phyloP scores from a whole-genome alignment of 2,113 vertebrate genomes.

The Pelecanoides urinatrix region DNA sequence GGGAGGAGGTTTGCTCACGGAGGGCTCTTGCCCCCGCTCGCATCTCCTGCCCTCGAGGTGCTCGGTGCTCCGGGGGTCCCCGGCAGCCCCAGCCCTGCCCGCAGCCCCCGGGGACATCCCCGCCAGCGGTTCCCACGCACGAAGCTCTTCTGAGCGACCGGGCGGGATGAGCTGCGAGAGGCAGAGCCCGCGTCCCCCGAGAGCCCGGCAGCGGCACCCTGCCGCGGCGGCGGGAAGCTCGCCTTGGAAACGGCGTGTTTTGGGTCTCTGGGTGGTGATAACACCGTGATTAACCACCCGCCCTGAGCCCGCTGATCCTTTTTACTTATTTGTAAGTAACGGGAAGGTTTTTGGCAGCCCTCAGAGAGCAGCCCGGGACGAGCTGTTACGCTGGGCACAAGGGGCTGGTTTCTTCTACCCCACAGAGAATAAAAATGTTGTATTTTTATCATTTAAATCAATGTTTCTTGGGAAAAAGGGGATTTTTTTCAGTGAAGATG shows the following conservation, averaged over 20 bases:
- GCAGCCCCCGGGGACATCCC: neutral
- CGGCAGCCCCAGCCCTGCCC: neutral
- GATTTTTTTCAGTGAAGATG: rapidly evolving
- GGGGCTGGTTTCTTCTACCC: neutral
- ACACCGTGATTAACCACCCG: rapidly evolving
- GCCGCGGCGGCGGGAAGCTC: neutral
- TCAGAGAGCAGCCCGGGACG: neutral
- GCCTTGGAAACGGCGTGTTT: rapidly evolving
- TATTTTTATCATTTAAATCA: neutral
- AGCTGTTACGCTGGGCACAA: neutral
- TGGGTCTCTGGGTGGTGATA: neutral
- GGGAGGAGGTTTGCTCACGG: neutral
- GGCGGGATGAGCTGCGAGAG: rapidly evolving
- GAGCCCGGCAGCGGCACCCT: neutral
- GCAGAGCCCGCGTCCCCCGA: neutral
- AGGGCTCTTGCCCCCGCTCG: neutral
- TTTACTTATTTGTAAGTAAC: neutral
- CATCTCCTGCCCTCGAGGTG: neutral
- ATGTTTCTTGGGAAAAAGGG: neutral
- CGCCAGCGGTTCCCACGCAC: rapidly evolving
- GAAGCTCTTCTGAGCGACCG: rapidly evolving
- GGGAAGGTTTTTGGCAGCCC: neutral
- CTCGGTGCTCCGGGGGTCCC: neutral
- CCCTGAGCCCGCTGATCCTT: neutral
- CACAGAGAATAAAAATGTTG: neutral